Evolutionary conservation across 2,888 invertebrate genomes (phyloP), one percentile per base, ranked within the genome.

Genomic region (Zelleria hepariella): DNA sequence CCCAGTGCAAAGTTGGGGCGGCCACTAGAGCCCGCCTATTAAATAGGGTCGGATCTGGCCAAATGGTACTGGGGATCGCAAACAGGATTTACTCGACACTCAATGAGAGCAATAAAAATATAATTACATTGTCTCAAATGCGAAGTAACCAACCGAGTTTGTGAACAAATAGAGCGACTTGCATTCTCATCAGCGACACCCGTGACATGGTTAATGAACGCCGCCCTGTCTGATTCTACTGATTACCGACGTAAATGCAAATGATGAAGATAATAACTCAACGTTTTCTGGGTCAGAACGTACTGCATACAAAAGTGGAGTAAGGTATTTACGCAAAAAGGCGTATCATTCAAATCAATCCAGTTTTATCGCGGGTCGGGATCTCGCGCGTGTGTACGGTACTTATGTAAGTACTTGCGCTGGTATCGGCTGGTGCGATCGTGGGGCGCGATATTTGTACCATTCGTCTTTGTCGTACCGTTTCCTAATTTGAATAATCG

Each of bases 401-500:
- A 80, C 80, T 23, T 47, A 25, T 32, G 51, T 21, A 21, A n/a
- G 82, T 80, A 81, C 74, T 70, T 72, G 75, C 70, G 72, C 71
- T 69, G 32, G 68, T 85, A 87, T 87, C 86, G 78, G 68, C 63
- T 70, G 10, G 66, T 68, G 78, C 78, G 77, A 86, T 87, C 87
- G 78, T 79, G 68, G 70, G 74, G 71, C 75, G 75, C 85, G 86
- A 84, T 87, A 87, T 87, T 86, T 86, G 79, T 78, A 77, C 86
- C 86, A 88, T 88, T 86, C 87, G 86, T 88, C 88, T 87, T 82
- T 87, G 88, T 88, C 88, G 85, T 84, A 77, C 80, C 80, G 76
- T 80, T 86, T 78, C 80, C 85, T 88, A 82, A 88, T 88, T 88
- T 87, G 82, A 87, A 88, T 88, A 88, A 88, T 88, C 86, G 83